phyloP scores from a whole-genome alignment of 1,140 invertebrate genomes.

The Dendrolimus punctatus region DNA sequence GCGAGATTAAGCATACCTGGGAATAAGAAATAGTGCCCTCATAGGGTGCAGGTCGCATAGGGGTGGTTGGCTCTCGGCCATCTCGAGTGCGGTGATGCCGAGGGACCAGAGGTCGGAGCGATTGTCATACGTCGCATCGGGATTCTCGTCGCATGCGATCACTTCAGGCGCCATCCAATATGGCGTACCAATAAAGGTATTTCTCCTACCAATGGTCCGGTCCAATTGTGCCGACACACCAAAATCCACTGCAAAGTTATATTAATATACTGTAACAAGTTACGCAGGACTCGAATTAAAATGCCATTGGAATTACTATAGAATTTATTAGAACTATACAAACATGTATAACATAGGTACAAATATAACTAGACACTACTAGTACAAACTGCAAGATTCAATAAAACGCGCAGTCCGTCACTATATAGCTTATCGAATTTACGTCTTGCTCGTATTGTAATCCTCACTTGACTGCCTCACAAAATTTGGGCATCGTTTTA shows the following conservation, averaged over 20 bases:
- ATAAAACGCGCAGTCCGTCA: too few species aligned
- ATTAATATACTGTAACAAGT: not conserved
- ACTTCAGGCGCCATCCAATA: constrained; percentile 99
- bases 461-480: too few species aligned
- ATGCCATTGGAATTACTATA: too few species aligned
- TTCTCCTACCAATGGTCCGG: constrained; percentile 97
- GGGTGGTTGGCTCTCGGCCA: constrained; percentile 99
- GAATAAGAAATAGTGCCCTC: constrained; percentile 98
- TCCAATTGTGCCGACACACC: constrained; percentile 99
- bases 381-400: too few species aligned
- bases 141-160: constrained; percentile 99
- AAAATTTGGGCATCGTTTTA: too few species aligned
- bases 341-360: too few species aligned
- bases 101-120: constrained; percentile 98
- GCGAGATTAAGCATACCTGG: constrained; percentile 72
- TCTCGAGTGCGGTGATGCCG: constrained; percentile 98
- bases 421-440: too few species aligned
- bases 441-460: too few species aligned
- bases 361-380: too few species aligned
- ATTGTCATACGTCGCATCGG: constrained; percentile 99
- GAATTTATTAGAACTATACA: too few species aligned
- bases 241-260: constrained; percentile 89
- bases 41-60: constrained; percentile 99
- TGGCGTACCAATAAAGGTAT: constrained; percentile 99
- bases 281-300: not conserved